Percentiles rank a stretch among this genome's conserved stretches.
Evolutionary conservation across 2,113 vertebrate species (phyloP).

Genomic region (Pachypanchax playfairii): DNA sequence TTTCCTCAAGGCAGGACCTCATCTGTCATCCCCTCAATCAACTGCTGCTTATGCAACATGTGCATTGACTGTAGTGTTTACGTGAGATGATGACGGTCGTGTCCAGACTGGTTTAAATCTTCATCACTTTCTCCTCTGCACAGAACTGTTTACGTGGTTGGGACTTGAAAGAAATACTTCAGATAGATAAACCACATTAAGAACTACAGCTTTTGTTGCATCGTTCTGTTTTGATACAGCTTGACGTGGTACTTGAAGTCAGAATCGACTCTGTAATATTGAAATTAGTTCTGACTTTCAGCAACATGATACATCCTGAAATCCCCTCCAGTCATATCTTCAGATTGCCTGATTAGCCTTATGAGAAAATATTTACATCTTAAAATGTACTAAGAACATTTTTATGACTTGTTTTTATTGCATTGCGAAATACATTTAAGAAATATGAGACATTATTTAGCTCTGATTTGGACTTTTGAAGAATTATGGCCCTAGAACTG

Average conservation of each 20-base stretch:
- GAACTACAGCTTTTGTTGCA: no score
- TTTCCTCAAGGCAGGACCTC: slow-evolving; percentile 39
- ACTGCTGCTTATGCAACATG: slow-evolving; percentile 33
- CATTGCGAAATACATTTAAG: no score
- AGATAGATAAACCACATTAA: not conserved
- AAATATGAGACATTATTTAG: no score
- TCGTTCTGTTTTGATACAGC: not conserved
- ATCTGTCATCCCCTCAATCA: slow-evolving; percentile 19
- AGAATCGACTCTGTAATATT: not conserved
- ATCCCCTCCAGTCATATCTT: not conserved
- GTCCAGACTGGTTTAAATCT: slow-evolving; percentile 39
- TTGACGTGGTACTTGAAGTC: not conserved
- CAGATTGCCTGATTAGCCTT: no score
- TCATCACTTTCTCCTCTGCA: slow-evolving; percentile 41
- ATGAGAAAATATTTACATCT: no score
- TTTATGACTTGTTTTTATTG: no score
- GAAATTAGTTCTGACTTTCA: not conserved
- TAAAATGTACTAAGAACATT: no score
- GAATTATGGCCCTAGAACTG: not conserved
- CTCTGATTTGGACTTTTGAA: no score
- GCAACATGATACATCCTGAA: slow-evolving; percentile 6
- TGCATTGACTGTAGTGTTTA: not conserved
- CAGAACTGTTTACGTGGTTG: not conserved
- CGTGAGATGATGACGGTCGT: slow-evolving; percentile 22
- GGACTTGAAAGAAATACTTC: slow-evolving; percentile 8